Base-by-base conservation (phyloP, 1,140 invertebrate species). In the Plutomurus gul region DNA sequence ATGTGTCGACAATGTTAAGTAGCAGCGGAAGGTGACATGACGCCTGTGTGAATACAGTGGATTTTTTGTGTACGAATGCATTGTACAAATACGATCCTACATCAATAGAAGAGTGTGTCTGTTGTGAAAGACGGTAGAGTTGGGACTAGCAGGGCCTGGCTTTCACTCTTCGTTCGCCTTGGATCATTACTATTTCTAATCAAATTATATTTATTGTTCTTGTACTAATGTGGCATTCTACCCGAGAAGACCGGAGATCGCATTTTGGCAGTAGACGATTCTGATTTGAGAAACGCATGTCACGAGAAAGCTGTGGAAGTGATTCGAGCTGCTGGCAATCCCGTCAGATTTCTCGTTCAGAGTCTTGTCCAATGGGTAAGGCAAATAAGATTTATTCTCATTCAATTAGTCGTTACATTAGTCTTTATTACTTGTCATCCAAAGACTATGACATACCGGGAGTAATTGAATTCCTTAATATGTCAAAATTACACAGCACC, bases 251-350 rank as follows among this genome's bases (percentile, higher is more conserved):
- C 92, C 76, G 94, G 94, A n/a, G 94, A 95, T 87, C 89, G 94
- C 71, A 95, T 96, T 85, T 87, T 96, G 76, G 93, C 97, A 88
- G 95, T 99, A n/a, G 96, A 97, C 86, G 95, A 95, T 4, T 90
- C 93, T 46, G 95, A 97, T 89, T 90, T 99, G 39, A 88, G 94
- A 79, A 91, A 94, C 84, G 94, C 96, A 13, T 95, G 94, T 82
- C 96, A 99, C 86, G 96, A 98, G 85, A 89, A 93, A 83, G 97
- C 97, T 8, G 97, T 99, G n/a, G 93, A 97, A 86, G 92, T 96
- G 1, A 99, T 99, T 84, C 92, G 96, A 85, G 94, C 94, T 80
- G 93, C 97, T 49, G 91, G 92, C 43, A 95, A 94, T 87, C 94
- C 94, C 70, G 95, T 99, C 70, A 91, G 90, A 18, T 94, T 99